Conservation (phyloP, 2,113 vertebrate genomes). For the Hippocampus barbouri region DNA sequence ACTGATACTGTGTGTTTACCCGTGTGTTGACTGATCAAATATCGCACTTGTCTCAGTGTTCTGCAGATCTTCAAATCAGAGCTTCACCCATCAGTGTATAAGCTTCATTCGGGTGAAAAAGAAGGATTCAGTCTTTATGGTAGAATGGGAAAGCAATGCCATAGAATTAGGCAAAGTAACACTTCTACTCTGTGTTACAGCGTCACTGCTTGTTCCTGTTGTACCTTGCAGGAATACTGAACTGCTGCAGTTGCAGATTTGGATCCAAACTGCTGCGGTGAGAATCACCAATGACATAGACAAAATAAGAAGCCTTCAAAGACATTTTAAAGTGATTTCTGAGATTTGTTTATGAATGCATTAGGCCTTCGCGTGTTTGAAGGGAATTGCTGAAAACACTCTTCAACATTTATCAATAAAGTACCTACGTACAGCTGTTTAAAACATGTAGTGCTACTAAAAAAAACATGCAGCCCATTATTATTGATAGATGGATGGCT, state of each 20-base stretch:
- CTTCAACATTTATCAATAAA: no score
- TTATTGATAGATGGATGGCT: no score
- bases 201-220: background rate
- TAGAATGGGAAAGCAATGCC: constrained; percentile 34
- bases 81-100: constrained; percentile 93
- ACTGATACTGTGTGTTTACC: no score
- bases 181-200: background rate
- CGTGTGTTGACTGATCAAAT: constrained; percentile 6
- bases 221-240: constrained; percentile 63
- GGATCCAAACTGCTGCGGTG: constrained; percentile 72
- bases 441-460: no score
- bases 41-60: constrained; percentile 70
- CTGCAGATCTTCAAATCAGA: constrained; percentile 97
- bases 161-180: background rate
- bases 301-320: background rate
- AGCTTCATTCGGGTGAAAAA: constrained; percentile 86
- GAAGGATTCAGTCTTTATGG: constrained; percentile 96
- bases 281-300: constrained; percentile 15
- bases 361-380: no score
- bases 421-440: no score
- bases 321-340: no score
- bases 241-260: constrained; percentile 71
- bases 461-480: no score
- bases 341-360: no score
- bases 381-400: no score